Base-by-base conservation (phyloP, 2,113 vertebrate species). In the Fregata magnificens region DNA sequence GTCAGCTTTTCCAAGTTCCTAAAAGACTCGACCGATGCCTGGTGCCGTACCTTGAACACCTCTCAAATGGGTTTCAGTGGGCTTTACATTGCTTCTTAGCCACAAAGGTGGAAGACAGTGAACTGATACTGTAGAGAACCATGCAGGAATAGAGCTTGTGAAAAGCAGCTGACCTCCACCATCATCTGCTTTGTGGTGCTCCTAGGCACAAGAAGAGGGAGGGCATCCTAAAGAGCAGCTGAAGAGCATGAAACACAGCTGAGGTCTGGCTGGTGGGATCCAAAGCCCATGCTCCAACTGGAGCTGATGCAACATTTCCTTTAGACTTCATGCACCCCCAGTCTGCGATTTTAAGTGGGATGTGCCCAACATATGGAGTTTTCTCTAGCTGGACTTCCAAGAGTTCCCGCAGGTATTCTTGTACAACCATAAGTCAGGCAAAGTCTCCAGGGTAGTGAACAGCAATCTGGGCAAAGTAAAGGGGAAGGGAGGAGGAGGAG, bases 1-100 rank as follows among this genome's bases (percentile, higher is more conserved):
- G 5, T 36, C 8, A 3, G 55, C 47, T 81, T 50, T 77, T 34
- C 56, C n/a, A 67, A 58, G 44, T 32, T 71, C 77, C n/a, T 38
- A 4, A 38, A 86, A 36, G 28, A 4, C 25, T 53, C 17, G 0
- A 10, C 18, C 0, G 0, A 11, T 74, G 70, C 42, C 36, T 8
- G 7, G 11, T 59, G 25, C 16, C 0, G 1, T 20, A 2, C 20
- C 47, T 45, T 34, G 40, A 53, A 56, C 45, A 10, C 15, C 17
- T 61, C 65, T 19, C 47, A 12, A 2, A 17, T 5, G 70, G 19
- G 13, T 44, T 79, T 74, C 40, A 13, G 14, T 38, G 49, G 24
- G 25, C 29, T 90, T 85, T 94, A 24, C 15, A 1, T 45, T 79
- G 74, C 17, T 69, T 26, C 45, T 65, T 26, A 49, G 66, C n/a